Evolutionary conservation across 2,113 vertebrate species (phyloP), one percentile per base, ranked within the genome.

Genomic region (Syrmaticus mikado): DNA sequence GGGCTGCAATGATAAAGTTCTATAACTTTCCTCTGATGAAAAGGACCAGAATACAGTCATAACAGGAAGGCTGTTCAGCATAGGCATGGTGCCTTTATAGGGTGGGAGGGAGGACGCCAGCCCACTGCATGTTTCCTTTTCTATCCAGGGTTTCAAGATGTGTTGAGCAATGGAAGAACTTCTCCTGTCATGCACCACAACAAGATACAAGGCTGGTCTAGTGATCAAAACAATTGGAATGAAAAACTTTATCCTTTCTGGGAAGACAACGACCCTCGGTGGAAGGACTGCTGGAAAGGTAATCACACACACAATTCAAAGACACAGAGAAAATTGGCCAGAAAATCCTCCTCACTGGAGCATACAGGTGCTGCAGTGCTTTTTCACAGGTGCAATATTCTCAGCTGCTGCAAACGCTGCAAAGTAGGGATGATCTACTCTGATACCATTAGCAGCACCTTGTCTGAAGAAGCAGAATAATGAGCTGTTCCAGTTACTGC

Each of bases 201-300:
- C 80, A 92, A 82, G 6, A 17, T 98, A 57, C 61, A 73, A 61
- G 97, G 97, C 50, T 98, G 98, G 98, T 97, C 92, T 82, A 98
- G 98, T 14, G 98, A 99, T 95, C 98, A 98, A 90, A 99, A 97
- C 41, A 92, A 97, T 2, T 99, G 99, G 99, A 97, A 99, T 16
- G 98, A 99, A 80, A 97, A 98, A 28, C 97, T 99, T 88, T 99
- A 99, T 88, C 99, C 99, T 21, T 94, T 98, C 43, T 97, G 98
- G 88, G 96, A 95, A 84, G 97, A 93, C 46, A 98, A 96, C 18
- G 98, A 98, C 57, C 62, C 94, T 8, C 97, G 95, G 73, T 98
- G 98, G 98, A 96, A 97, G 57, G 89, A 96, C 77, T 98, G 93
- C 90, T 98, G 98, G 98, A 97, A 94, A 97, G 98, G 98, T 98